Evolutionary conservation across 2,113 vertebrate species (phyloP).

Genomic region (Lophochroa leadbeateri): DNA sequence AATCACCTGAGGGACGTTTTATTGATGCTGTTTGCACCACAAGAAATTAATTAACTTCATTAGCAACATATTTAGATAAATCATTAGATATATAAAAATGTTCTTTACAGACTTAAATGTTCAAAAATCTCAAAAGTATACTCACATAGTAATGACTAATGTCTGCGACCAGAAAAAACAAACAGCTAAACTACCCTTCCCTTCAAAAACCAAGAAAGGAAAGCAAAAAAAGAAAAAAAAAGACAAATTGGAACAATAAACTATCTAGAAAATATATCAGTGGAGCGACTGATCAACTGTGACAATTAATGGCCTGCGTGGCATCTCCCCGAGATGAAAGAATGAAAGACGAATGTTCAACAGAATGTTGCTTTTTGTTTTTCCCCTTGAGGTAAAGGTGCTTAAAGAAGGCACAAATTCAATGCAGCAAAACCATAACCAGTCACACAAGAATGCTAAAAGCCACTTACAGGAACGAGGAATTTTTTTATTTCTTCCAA

Average conservation of each 20-base stretch:
- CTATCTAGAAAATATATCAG: neutral
- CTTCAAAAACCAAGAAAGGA: neutral
- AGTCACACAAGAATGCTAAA: conserved; percentile 4
- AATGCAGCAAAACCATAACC: neutral
- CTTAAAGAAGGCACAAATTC: neutral
- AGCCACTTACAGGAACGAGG: conserved; percentile 93
- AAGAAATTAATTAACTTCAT: neutral
- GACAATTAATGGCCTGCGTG: neutral
- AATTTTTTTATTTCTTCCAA: conserved; percentile 99
- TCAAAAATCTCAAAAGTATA: neutral
- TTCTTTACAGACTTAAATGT: neutral
- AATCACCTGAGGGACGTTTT: neutral
- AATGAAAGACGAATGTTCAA: neutral
- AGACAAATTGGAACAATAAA: neutral
- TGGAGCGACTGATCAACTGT: neutral
- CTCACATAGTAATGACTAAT: neutral
- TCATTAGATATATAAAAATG: neutral
- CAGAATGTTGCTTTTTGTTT: neutral
- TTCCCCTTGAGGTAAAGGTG: neutral
- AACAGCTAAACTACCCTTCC: neutral
- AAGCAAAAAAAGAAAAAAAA: neutral
- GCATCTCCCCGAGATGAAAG: neutral
- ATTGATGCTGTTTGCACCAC: neutral
- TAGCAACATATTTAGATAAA: neutral
- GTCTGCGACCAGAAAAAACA: neutral